These are phyloP conservation scores for Andricus curvator DNA, from an alignment of 2,888 invertebrate species.

Conservation along the genomic window DNA sequence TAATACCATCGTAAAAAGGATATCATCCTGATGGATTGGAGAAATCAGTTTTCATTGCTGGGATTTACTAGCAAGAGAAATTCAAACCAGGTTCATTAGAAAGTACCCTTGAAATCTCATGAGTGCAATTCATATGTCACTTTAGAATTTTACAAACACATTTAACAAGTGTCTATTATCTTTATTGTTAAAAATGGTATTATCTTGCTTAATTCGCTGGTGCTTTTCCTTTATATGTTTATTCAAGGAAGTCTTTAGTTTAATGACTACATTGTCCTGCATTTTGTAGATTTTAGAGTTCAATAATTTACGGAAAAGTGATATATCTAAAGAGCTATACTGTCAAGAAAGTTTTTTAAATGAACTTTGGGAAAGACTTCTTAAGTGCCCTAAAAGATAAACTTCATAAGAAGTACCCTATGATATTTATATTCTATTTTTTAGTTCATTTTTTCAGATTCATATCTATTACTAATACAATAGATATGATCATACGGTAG, in stretches of 20 bases:
- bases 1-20: not conserved
- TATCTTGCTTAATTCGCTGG: not conserved
- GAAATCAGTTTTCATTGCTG: not conserved
- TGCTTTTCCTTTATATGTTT: not conserved
- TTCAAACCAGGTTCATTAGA: slow-evolving; percentile 23
- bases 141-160: not conserved
- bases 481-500: not conserved
- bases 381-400: not conserved
- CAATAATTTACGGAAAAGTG: not conserved
- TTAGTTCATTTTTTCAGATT: no score
- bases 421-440: not conserved
- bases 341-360: not conserved
- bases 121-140: not conserved
- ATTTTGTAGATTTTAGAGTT: not conserved
- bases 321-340: not conserved
- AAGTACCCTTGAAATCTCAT: slow-evolving; percentile 15
- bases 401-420: not conserved
- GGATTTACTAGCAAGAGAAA: slow-evolving; percentile 2
- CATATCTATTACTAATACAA: not conserved
- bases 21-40: slow-evolving; percentile 13
- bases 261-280: not conserved
- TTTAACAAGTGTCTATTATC: not conserved
- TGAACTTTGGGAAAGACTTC: not conserved
- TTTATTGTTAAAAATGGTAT: not conserved
- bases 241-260: not conserved